Conservation (phyloP, 2,888 invertebrate genomes). For the Panopea generosa region DNA sequence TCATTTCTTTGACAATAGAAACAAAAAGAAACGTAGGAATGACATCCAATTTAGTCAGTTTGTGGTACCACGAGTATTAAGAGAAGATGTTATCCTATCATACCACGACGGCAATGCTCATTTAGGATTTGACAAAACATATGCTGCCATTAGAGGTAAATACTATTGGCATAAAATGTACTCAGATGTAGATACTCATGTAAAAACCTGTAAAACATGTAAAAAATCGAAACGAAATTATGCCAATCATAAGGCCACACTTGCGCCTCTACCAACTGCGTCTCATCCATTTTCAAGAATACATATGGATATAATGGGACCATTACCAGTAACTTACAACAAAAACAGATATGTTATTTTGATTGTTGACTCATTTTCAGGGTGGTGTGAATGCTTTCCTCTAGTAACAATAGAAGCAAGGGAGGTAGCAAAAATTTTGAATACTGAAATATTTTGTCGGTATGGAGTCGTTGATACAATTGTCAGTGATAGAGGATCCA, state of each 20-base stretch:
- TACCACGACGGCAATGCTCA: conserved; percentile 58
- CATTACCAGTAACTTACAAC: conserved; percentile 36
- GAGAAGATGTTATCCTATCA: conserved; percentile 39
- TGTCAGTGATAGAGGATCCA: conserved; percentile 53
- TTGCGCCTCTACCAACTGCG: not conserved
- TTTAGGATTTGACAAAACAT: conserved; percentile 48
- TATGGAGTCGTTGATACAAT: conserved; percentile 49
- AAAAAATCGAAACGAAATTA: conserved; percentile 41
- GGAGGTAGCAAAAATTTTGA: conserved; percentile 51
- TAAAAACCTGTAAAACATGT: conserved; percentile 41
- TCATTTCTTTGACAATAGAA: conserved; percentile 35
- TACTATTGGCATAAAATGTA: conserved; percentile 65
- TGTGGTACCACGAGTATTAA: conserved; percentile 37
- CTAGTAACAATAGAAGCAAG: conserved; percentile 40
- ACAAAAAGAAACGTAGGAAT: conserved; percentile 18
- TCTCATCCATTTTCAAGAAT: conserved; percentile 37
- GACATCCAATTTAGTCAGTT: conserved; percentile 20
- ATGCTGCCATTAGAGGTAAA: conserved; percentile 32
- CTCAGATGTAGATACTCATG: conserved; percentile 37
- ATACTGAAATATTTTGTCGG: conserved; percentile 51
- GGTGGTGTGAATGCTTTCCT: conserved; percentile 45
- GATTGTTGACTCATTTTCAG: conserved; percentile 14
- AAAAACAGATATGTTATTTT: conserved; percentile 43
- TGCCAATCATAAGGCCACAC: conserved; percentile 29
- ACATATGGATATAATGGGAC: conserved; percentile 60